Conservation (phyloP, 2,113 vertebrate species). For the Otocyon megalotis region DNA sequence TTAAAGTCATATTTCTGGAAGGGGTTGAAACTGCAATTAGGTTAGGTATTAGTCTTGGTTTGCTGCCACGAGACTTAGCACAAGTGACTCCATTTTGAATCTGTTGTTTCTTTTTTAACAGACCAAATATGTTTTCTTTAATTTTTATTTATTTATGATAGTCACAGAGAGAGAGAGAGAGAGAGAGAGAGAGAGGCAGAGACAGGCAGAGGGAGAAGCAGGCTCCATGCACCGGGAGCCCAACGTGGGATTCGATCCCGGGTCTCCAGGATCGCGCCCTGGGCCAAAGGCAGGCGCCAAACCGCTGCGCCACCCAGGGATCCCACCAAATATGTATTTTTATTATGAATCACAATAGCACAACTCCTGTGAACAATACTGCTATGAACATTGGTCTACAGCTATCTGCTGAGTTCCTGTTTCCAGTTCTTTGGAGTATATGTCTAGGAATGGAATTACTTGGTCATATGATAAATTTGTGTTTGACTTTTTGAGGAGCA, state of each 20-base stretch:
- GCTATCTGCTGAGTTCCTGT: background rate
- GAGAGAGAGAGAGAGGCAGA: no score
- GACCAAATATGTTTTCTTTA: background rate
- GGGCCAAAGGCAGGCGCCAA: no score
- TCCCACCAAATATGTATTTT: background rate
- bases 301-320: no score
- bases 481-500: background rate
- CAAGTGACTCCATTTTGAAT: background rate
- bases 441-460: background rate
- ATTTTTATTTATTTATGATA: no score
- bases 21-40: background rate
- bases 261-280: no score
- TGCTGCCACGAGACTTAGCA: background rate
- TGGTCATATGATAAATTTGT: background rate
- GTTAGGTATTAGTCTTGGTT: background rate
- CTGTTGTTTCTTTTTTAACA: background rate
- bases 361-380: background rate
- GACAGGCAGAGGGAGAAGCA: no score
- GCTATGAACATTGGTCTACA: background rate
- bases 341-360: background rate
- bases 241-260: no score
- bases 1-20: background rate
- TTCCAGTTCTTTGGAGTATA: background rate
- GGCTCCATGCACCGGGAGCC: no score
- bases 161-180: no score